Base-by-base conservation (phyloP, 2,888 invertebrate species). In the Chalcis sispes region DNA sequence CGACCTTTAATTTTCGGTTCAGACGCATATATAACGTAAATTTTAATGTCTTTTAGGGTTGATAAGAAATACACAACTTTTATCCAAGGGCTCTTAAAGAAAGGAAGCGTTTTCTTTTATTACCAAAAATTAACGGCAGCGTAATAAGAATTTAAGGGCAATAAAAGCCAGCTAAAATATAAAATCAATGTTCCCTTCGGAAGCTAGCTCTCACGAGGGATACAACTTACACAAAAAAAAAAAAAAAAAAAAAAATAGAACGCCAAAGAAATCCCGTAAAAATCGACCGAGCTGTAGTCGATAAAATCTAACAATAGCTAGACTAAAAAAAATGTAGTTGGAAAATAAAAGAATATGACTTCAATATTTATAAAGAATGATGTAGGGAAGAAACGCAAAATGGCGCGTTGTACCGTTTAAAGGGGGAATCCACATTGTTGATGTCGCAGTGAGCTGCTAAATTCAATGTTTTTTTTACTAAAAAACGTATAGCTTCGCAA, bases 121-220 rank as follows among this genome's bases (percentile, higher is more conserved):
- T 29, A 59, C 36, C 25, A n/a, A 23, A 61, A 59, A 70, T 61
- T 61, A 61, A 50, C 40, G 66, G 27, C 18, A 36, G 15, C 23
- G 40, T 61, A 42, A 70, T 61, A 59, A 50, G 32, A 61, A 70
- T 70, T 70, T 70, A 70, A 50, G 59, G 32, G 50, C 50, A 18
- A 18, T 70, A 70, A 70, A 70, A 36, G 50, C 18, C 40, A 25
- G 59, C 50, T 70, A 32, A 50, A 61, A 50, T 61, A 36, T 70
- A 50, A 70, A 70, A 70, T 70, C 59, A 59, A 70, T 70, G 25
- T 59, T 50, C 50, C 40, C 59, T 61, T 70, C 36, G 42, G n/a
- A 61, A 70, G 25, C 40, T 36, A 50, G 25, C 59, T 62, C 59
- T 46, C 46, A 46, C 42, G 46, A 54, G 46, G 52, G 42, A 71